Base-by-base conservation (phyloP, 2,113 vertebrate species). In the Ursus arctos region DNA sequence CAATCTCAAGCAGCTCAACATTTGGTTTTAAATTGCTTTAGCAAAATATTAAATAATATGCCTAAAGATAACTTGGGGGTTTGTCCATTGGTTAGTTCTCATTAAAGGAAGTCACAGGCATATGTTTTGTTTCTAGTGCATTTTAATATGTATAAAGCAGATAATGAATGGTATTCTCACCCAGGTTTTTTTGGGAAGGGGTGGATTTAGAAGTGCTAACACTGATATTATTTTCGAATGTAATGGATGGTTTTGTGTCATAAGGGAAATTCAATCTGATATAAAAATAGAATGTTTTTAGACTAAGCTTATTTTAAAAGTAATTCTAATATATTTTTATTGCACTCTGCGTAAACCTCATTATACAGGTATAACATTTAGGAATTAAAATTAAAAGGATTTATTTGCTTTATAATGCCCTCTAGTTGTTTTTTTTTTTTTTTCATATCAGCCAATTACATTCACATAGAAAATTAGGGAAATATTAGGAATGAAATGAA, bases 11-110 rank as follows among this genome's bases (percentile, higher is more conserved):
- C 82, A 72, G 77, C 63, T 93, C 31, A 51, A 77, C 19, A 51
- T 91, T 82, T 28, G 72, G 33, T 76, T 93, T 92, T 89, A 92
- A 88, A 67, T 24, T 47, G 31, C 72, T 67, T 86, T 36, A 92
- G 79, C 22, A 96, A 77, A 69, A 79, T 55, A 15, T 72, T 92
- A 89, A 92, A 69, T 71, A 80, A 47, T 67, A 31, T 69, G 16
- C 16, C 24, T 77, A 71, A 90, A 87, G 28, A n/a, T 91, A 91
- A 1, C 63, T 43, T 82, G n/a, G 47, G 43, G 33, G 2, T 16
- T 88, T 96, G 13, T 82, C 55, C 93, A 7, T 67, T 92, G 49
- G 43, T 40, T 51, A 43, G 16, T 59, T 83, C 24, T 95, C 61
- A 36, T 57, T 83, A 77, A 83, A 28, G 47, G 40, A 94, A 86